Base-by-base conservation (phyloP, 2,797 vertebrate genomes). In the Nyctibius grandis region DNA sequence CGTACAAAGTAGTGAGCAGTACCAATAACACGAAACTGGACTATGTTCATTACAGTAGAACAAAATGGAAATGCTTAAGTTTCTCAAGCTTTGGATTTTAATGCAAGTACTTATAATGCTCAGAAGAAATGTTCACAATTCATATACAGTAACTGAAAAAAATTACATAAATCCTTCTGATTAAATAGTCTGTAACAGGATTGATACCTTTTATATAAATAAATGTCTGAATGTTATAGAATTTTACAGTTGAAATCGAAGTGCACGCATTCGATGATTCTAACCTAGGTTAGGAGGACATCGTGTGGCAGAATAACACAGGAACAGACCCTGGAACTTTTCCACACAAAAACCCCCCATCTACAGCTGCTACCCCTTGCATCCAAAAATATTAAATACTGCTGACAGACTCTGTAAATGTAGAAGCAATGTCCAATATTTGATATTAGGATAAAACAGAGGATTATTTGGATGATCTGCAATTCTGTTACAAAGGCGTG, bases 201-300 rank as follows among this genome's bases (percentile, higher is more conserved):
- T 11, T 21, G 40, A 28, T 74, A 42, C 3, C 13, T 86, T 74
- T 72, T n/a, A 6, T 21, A 70, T 20, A 91, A 80, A 83, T 19
- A 40, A 17, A 33, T 6, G 3, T 36, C 42, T 89, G 57, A 88
- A 53, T 36, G 20, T 22, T 34, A 70, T 26, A 89, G 56, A 85
- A 87, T 38, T 74, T 69, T 26, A 47, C 15, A 15, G 26, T 6
- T 60, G 29, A 47, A 51, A 36, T 6, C 16, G 33, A 63, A 89
- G 5, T 12, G 42, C 4, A 15, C 17, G 54, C 34, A 61, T 54
- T 84, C 10, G 7, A 12, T 50, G 63, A 54, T 21, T 91, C 77
- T 93, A 89, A 78, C 81, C 85, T 91, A 88, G 83, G 9, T 96
- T 96, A 96, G 92, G 61, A 93, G 85, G 97, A 96, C 96, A 97